phyloP scores from a whole-genome alignment of 2,797 vertebrate species.

The Sebastes kiyomatsui region DNA sequence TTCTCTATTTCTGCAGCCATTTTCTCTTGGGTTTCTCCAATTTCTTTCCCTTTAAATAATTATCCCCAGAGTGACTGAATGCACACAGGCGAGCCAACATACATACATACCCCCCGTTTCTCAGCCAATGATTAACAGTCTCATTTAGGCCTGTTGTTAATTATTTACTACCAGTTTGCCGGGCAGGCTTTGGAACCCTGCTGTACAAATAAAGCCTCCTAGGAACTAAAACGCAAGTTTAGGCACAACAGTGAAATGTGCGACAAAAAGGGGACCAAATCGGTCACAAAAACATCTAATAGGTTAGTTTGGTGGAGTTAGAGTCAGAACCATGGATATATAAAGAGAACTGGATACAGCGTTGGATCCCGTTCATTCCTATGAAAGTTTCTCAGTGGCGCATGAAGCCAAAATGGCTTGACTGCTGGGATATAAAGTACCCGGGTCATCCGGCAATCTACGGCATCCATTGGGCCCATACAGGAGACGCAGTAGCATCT shows the following conservation, averaged over 20 bases:
- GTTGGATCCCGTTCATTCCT: too few species aligned
- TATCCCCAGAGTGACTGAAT: conserved; percentile 47
- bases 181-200: conserved; percentile 32
- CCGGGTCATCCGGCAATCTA: too few species aligned
- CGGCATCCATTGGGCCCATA: too few species aligned
- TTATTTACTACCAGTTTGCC: conserved; percentile 54
- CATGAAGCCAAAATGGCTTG: too few species aligned
- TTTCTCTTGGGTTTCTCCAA: conserved; percentile 47
- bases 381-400: too few species aligned
- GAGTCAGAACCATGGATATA: neutral
- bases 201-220: conserved; percentile 30
- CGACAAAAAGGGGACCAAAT: neutral
- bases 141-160: conserved; percentile 59
- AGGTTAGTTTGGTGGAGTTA: too few species aligned
- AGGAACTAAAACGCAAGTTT: neutral
- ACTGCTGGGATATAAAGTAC: too few species aligned
- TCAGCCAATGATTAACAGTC: conserved; percentile 47
- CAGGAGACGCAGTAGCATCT: accelerated
- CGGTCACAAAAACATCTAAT: accelerated
- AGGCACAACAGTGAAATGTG: neutral
- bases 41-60: conserved; percentile 57
- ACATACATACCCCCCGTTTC: conserved; percentile 18
- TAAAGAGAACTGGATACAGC: too few species aligned
- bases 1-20: conserved; percentile 34
- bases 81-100: conserved; percentile 8